Evolutionary conservation across 1,140 invertebrate species (phyloP).

Genomic region (Nasonia giraulti): DNA sequence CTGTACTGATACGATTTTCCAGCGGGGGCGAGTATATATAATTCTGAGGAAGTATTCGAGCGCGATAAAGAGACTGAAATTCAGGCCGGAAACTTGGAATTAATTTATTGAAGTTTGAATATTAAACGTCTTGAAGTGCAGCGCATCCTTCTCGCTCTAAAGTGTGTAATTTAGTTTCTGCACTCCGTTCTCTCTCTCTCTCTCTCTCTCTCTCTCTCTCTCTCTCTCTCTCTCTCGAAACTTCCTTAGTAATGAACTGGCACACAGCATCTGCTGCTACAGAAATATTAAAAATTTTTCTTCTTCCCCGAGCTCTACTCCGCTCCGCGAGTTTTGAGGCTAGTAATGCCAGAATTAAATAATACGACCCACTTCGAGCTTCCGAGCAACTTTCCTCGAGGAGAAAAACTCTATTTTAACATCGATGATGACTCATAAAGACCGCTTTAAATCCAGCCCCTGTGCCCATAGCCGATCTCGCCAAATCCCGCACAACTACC

Average conservation of each 20-base stretch:
- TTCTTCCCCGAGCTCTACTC: neutral
- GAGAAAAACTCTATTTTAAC: neutral
- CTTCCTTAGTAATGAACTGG: slow-evolving; percentile 45
- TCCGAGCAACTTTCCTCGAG: neutral
- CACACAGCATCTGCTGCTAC: slow-evolving; percentile 26
- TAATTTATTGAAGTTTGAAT: slow-evolving; percentile 50
- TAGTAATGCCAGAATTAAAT: slow-evolving; percentile 34
- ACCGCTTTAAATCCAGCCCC: neutral
- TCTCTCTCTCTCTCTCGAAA: neutral
- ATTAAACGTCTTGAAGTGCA: slow-evolving; percentile 46
- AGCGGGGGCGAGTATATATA: neutral
- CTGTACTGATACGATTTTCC: no score
- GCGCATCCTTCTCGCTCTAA: slow-evolving; percentile 39
- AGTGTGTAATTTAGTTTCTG: slow-evolving; percentile 44
- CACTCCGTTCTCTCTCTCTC: neutral
- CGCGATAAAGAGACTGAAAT: slow-evolving; percentile 38
- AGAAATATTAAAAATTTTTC: slow-evolving; percentile 47
- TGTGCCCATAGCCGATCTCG: neutral
- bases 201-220: neutral
- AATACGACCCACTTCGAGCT: slow-evolving; percentile 32
- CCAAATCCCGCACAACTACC: neutral
- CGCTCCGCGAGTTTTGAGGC: neutral
- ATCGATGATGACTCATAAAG: no score
- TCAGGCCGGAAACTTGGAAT: slow-evolving; percentile 43
- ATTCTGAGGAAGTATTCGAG: slow-evolving; percentile 1